Base-by-base conservation (phyloP, 2,888 invertebrate genomes). In the Tanytarsus gracilentus region DNA sequence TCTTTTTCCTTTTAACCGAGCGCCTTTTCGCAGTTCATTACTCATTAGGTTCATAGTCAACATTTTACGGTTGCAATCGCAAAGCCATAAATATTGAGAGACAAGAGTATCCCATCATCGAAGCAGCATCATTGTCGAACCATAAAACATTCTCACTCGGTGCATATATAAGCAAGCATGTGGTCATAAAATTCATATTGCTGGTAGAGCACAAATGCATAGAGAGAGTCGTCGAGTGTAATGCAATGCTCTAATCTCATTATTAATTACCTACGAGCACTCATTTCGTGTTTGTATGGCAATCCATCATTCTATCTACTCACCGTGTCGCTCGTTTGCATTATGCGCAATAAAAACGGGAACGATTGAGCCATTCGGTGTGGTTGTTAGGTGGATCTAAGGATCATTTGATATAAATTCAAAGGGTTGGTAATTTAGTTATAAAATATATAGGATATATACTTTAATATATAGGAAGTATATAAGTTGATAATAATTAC, bases 191-290 rank as follows among this genome's bases (percentile, higher is more conserved):
- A 33, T 33, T 33, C 14, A 33, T 14, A 33, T 14, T 6, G n/a
- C 33, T 14, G n/a, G 16, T 16, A 14, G 16, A 14, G 36, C 16
- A 36, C 16, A 16, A n/a, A 36, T 36, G 36, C 36, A 36, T 36
- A 36, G n/a, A n/a, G 36, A 36, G 36, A 14, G 14, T 36, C n/a
- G 5, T 11, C 16, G n/a, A 14, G n/a, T 14, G 16, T 36, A 36
- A n/a, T n/a, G 16, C n/a, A 29, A 30, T 44, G 21, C 16, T 53
- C 53, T 53, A 53, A 53, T 53, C 53, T 53, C 18, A 36, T 53
- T 53, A 53, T 53, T 53, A 53, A 53, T 53, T 53, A 33, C 23
- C 33, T 5, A 18, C 18, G 29, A 29, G 18, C 29, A 18, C 51
- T 51, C 51, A 29, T 51, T 49, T 49, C 16, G 11, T 25, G 25